Base-by-base conservation (phyloP, 53 echinoderm and acorn worm genomes). In the Paracentrotus lividus region DNA sequence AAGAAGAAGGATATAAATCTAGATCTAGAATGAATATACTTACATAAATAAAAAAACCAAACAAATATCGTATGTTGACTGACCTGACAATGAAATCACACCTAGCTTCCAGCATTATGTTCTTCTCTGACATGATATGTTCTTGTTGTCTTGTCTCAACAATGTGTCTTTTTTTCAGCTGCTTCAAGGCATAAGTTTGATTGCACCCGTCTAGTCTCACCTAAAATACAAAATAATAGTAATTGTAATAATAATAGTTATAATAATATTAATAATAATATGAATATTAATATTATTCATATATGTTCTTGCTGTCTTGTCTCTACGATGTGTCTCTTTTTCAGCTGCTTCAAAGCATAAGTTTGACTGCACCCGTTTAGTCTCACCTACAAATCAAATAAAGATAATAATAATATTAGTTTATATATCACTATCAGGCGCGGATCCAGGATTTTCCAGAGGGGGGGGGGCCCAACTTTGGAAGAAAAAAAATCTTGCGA, bases 91-190 rank as follows among this genome's bases (percentile, higher is more conserved):
- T 99, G 76, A 99, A 99, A 59, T 96, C 97, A 94, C 99, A 99
- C 58, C 96, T 94, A 26, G 99, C 94, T 88, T 99, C 99, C 90
- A 97, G 52, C 99, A 99, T 99, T 90, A 99, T 99, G n/a, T 96
- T 97, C 77, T 99, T 99, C 96, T 99, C 99, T 16, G 99, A 99
- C 99, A 99, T 99, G 88, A 99, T 99, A 51, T 99, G 99, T 88
- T 99, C 99, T 77, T 99, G 99, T 95, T 99, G 99, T 32, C 99
- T 97, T 29, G 99, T 99, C 85, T 99, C 99, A 26, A 99, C 99
- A 64, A 99, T 99, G 88, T 99, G 99, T 77, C 95, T 96, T 95
- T 99, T 99, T 91, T 99, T 99, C 65, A 99, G 97, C 90, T 99
- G 99, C 94, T 99, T 99, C 69, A 97, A 94, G 86, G 99, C 99